These are phyloP conservation scores for Misgurnus mizolepis DNA, from an alignment of 2,113 vertebrate species.

Conservation along the genomic window DNA sequence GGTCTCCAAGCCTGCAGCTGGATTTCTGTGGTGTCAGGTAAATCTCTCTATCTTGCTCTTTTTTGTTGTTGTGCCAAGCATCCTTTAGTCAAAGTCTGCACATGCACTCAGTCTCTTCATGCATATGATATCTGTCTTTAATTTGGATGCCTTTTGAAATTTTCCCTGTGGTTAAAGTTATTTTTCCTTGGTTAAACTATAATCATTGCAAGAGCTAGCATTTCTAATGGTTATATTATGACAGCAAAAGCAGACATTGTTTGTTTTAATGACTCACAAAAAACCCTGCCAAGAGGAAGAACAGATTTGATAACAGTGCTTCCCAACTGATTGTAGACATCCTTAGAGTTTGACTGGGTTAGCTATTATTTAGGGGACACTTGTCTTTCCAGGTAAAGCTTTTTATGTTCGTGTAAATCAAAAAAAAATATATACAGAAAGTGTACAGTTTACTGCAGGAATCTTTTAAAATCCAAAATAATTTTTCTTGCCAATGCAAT, in stretches of 20 bases:
- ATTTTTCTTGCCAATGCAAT: no score
- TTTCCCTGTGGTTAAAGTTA: slow-evolving; percentile 3
- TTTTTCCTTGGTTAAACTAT: slow-evolving; percentile 1
- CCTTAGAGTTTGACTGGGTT: background rate
- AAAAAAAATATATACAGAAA: background rate
- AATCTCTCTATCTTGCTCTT: slow-evolving; percentile 1
- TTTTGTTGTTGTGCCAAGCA: slow-evolving; percentile 1
- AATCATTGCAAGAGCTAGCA: slow-evolving; percentile 5
- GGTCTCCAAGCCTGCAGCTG: background rate
- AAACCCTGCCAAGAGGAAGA: slow-evolving; percentile 24
- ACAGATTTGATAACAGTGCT: slow-evolving; percentile 8
- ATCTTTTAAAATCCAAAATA: no score
- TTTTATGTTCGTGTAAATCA: background rate
- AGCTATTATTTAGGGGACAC: background rate
- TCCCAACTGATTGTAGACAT: slow-evolving; percentile 28
- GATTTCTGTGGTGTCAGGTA: slow-evolving; percentile 26
- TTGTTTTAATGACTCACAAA: slow-evolving; percentile 40
- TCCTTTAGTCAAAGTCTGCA: slow-evolving; percentile 1
- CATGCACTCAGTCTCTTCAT: background rate
- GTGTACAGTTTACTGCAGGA: no score
- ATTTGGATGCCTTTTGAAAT: slow-evolving; percentile 4
- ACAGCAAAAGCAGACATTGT: slow-evolving; percentile 31
- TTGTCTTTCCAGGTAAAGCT: background rate
- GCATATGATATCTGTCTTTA: slow-evolving; percentile 1
- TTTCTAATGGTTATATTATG: slow-evolving; percentile 18